A percentile compares a stretch with the other conserved stretches of the same genome.
phyloP scores from a whole-genome alignment of 2,888 invertebrate species.

The Plusia festucae region DNA sequence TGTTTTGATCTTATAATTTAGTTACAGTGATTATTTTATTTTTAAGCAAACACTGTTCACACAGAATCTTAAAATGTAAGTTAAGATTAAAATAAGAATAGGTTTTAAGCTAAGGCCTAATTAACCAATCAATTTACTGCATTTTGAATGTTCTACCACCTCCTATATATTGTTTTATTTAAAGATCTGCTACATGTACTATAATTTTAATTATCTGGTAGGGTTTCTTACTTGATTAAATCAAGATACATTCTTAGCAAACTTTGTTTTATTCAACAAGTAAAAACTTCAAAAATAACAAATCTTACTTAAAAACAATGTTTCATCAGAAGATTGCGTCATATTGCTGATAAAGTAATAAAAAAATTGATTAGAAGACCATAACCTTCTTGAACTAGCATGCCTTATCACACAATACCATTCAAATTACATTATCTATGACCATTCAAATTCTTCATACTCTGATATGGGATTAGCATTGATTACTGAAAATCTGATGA shows the following conservation, averaged over 20 bases:
- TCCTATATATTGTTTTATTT: conserved; percentile 22
- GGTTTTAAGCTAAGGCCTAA: conserved; percentile 38
- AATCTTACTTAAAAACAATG: background rate
- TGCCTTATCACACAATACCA: conserved; percentile 1
- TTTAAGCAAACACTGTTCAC: conserved; percentile 15
- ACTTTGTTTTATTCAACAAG: background rate
- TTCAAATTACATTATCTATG: background rate
- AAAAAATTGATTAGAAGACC: background rate
- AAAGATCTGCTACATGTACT: conserved; percentile 22
- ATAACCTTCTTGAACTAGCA: background rate
- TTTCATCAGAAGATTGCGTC: background rate
- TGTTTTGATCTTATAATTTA: conserved; percentile 18
- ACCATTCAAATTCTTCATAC: background rate
- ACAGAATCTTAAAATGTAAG: background rate
- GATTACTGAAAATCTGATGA: background rate
- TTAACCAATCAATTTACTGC: conserved; percentile 21
- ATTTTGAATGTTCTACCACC: conserved; percentile 21
- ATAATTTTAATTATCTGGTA: conserved; percentile 28
- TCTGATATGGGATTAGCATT: background rate
- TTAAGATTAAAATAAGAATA: conserved; percentile 17
- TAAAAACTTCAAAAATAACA: background rate
- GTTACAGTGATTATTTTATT: conserved; percentile 11
- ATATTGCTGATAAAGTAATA: background rate
- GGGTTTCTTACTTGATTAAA: conserved; percentile 38
- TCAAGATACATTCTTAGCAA: conserved; percentile 25